Evolutionary conservation across 1,140 invertebrate genomes (phyloP), one percentile per base, ranked within the genome.

Genomic region (Protaetia brevitarsis): DNA sequence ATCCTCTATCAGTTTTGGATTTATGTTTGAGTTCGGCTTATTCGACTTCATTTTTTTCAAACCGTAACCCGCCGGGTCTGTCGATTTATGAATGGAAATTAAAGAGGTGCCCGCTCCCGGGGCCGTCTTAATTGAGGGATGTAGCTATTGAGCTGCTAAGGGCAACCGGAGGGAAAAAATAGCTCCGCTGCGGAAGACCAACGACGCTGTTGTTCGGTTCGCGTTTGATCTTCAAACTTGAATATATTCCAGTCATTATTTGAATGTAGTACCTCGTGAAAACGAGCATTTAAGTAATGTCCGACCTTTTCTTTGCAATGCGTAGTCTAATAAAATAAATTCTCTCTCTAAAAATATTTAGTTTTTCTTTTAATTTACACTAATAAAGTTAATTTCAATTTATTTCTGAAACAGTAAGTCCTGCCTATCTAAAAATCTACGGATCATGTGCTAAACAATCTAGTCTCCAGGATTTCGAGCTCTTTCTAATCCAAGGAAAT

Each of bases 1-100:
- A 45, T 45, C 41, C 41, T 45, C 56, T 58, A 58, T 58, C 56
- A 58, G 56, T 58, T 58, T 58, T 58, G 28, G 56, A 58, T 58
- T 58, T 58, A 58, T 58, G 56, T 58, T 58, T 58, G 56, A 58
- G 56, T 58, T 58, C 28, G 26, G 56, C 28, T 28, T 58, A 58
- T 58, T 58, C 56, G 41, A 45, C 41, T 45, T 45, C 41, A 45
- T 45, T 45, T 45, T 45, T 45, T 45, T 19, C n/a, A 45, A 45
- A 45, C 41, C 41, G 41, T 5, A 19, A 45, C 19, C 0, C 41
- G 41, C 16, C 41, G 41, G 41, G 41, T 45, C 41, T 45, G 13
- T 19, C 41, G 41, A 45, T 45, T 45, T 45, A 45, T 45, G 41
- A 45, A 45, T 45, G 41, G 41, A 45, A 45, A 45, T 45, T 45